Evolutionary conservation across 1,140 invertebrate genomes (phyloP).

Genomic region (Aphelenchoides avenae): DNA sequence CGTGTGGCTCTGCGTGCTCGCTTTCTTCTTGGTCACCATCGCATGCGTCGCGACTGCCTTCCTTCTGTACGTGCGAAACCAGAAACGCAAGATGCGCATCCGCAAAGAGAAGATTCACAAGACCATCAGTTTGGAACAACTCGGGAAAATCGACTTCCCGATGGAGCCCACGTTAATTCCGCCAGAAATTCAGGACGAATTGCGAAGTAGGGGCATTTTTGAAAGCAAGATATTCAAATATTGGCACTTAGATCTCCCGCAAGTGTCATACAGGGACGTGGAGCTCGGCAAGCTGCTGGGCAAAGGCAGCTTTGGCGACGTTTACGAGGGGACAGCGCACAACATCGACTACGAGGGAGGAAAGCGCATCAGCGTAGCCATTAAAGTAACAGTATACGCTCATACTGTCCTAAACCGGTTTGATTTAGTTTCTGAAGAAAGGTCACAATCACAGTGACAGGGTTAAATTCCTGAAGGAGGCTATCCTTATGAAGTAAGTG

Average conservation of each 20-base stretch:
- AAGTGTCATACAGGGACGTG: conserved; percentile 23
- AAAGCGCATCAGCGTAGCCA: conserved; percentile 78
- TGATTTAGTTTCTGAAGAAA: conserved; percentile 68
- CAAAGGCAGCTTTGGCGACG: conserved; percentile 92
- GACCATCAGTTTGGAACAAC: conserved; percentile 36
- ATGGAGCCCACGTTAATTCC: conserved; percentile 28
- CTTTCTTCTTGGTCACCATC: conserved; percentile 11
- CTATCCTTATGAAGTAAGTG: conserved; percentile 78
- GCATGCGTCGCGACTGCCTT: conserved; percentile 4
- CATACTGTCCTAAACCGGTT: too few relatives aligned
- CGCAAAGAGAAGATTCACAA: conserved; percentile 41
- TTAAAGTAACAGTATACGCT: conserved; percentile 3
- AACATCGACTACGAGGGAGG: conserved; percentile 64
- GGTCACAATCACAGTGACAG: conserved; percentile 87
- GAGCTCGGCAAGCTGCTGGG: conserved; percentile 69
- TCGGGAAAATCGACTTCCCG: conserved; percentile 35
- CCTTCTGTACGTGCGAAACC: conserved; percentile 22
- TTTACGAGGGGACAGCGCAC: conserved; percentile 75
- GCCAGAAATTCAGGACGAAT: conserved; percentile 44
- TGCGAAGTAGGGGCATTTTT: conserved; percentile 36
- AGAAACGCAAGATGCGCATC: conserved; percentile 3
- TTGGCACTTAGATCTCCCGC: conserved; percentile 37
- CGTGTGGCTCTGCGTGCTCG: conserved; percentile 4
- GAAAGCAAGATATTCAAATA: conserved; percentile 2
- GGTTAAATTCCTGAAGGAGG: conserved; percentile 89